Conservation (phyloP, 2,888 invertebrate species). For the Philereme vetulata region DNA sequence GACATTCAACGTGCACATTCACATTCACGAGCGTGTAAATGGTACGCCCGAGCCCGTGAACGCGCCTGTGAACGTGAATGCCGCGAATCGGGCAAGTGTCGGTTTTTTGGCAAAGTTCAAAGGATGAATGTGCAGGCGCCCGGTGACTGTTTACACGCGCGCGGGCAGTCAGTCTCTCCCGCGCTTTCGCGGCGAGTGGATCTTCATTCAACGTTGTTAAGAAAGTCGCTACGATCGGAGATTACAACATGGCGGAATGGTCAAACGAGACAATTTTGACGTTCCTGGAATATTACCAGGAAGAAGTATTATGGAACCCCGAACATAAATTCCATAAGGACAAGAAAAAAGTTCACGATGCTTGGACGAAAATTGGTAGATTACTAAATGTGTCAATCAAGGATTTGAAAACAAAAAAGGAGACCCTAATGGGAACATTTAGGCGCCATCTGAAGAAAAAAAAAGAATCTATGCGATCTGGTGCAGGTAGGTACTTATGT, state of each 20-base stretch:
- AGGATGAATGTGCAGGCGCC: slow-evolving; percentile 37
- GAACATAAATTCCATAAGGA: slow-evolving; percentile 35
- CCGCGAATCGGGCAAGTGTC: slow-evolving; percentile 38
- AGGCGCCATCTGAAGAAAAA: slow-evolving; percentile 33
- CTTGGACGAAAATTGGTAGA: slow-evolving; percentile 33
- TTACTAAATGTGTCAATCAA: slow-evolving; percentile 31
- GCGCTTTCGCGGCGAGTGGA: slow-evolving; percentile 36
- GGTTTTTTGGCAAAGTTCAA: slow-evolving; percentile 40
- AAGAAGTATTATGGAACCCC: slow-evolving; percentile 33
- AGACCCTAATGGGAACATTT: slow-evolving; percentile 34
- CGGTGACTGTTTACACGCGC: slow-evolving; percentile 26
- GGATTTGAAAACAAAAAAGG: slow-evolving; percentile 34
- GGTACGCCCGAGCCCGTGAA: slow-evolving; percentile 38
- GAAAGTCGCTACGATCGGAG: slow-evolving; percentile 32
- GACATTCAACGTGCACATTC: slow-evolving; percentile 35
- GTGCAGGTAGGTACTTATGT: too few species aligned
- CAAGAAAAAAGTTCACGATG: slow-evolving; percentile 36
- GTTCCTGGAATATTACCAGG: slow-evolving; percentile 34
- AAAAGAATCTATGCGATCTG: slow-evolving; percentile 33
- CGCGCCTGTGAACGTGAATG: slow-evolving; percentile 36
- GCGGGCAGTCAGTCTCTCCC: slow-evolving; percentile 34
- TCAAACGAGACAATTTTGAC: slow-evolving; percentile 33
- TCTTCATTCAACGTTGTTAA: slow-evolving; percentile 34
- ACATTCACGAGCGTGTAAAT: slow-evolving; percentile 39
- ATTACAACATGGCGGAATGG: slow-evolving; percentile 33